Base-by-base conservation (phyloP, 2,888 invertebrate genomes). In the Rosalia funebris region DNA sequence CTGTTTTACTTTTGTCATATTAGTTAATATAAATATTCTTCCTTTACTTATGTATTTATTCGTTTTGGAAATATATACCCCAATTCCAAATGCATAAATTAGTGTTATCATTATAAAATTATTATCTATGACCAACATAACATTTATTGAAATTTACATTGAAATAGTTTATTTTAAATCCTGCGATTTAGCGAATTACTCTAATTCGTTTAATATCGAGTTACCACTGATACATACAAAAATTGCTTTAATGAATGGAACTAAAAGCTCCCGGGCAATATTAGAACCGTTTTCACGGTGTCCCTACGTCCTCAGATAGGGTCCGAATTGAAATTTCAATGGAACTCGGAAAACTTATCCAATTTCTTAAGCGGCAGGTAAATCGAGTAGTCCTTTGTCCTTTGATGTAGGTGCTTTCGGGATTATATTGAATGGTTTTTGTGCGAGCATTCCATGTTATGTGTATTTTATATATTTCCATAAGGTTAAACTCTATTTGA, bases 311-410 rank as follows among this genome's bases (percentile, higher is more conserved):
- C 14, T 12, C 20, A 20, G 12, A 15, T 15, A 20, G 50, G 50
- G 50, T 50, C 50, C 39, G 50, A 50, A 50, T 50, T 39, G 50
- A 39, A 50, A 50, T 53, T 61, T 39, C 57, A 39, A 54, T 57
- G 41, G 45, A 57, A 48, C 53, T 25, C 53, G 20, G 34, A 53
- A 50, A 62, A 57, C 48, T 54, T 48, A 54, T 57, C 57, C 47
- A 62, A 62, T 57, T 62, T 39, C 62, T 62, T 62, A 54, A 57
- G 50, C 57, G 54, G 54, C 48, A 62, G 62, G 57, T 62, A 62
- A 62, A 62, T 57, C 57, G 53, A 48, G 54, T 57, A 50, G 57
- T 62, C 39, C 54, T 50, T 57, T 57, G 62, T 62, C 62, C 62
- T 62, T 62, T 62, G 62, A 62, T 48, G 62, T 62, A 48, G 20